Percentiles rank a stretch among this genome's conserved stretches.
Conservation (phyloP, 2,888 invertebrate species). For the Reticulitermes lucifugus region DNA sequence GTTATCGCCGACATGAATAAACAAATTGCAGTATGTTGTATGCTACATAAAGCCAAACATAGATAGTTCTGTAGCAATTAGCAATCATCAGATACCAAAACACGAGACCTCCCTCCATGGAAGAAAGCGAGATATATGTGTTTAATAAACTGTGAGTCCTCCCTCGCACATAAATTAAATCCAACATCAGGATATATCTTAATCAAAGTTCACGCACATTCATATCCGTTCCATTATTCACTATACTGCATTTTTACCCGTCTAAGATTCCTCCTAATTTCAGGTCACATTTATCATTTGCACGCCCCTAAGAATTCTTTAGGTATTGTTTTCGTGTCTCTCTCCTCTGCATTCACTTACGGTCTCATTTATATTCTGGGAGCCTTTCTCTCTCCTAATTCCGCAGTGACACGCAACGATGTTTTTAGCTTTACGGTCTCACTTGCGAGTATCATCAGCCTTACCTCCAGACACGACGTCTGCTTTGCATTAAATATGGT, state of each 20-base stretch:
- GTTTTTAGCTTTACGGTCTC: background rate
- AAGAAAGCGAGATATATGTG: too few species aligned
- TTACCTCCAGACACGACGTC: background rate
- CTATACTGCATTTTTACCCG: background rate
- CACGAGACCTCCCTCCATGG: too few species aligned
- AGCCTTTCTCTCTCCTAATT: background rate
- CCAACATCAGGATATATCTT: background rate
- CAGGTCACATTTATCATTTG: background rate
- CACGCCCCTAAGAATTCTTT: background rate
- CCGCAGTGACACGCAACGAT: background rate
- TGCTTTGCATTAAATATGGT: background rate
- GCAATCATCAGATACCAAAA: too few species aligned
- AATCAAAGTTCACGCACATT: background rate
- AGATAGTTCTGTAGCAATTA: too few species aligned
- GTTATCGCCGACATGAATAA: too few species aligned
- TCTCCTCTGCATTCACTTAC: background rate
- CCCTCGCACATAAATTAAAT: background rate
- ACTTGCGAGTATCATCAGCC: background rate
- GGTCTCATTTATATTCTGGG: background rate
- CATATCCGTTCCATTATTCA: background rate
- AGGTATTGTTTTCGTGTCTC: background rate
- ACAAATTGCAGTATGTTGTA: too few species aligned
- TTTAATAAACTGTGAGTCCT: too few species aligned
- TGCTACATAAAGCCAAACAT: too few species aligned
- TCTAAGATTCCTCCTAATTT: background rate